These are phyloP conservation scores for Leptoclinus maculatus DNA, from an alignment of 2,797 vertebrate species.

Conservation along the genomic window DNA sequence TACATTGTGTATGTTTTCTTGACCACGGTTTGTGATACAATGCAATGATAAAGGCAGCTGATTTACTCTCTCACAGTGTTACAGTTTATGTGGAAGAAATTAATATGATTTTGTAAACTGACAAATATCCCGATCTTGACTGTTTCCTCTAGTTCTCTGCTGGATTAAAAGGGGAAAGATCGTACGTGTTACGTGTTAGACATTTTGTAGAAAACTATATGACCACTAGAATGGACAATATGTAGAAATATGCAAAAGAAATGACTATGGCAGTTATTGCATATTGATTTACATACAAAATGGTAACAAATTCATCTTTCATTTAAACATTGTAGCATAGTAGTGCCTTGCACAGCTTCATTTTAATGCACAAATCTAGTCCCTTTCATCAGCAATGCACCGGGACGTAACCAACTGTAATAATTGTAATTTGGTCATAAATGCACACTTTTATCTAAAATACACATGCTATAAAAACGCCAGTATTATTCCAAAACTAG, in stretches of 20 bases:
- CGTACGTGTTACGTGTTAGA: neutral
- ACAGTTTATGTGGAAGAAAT: slow-evolving; percentile 69
- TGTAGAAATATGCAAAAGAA: neutral
- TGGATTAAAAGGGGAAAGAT: slow-evolving; percentile 23
- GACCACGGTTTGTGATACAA: slow-evolving; percentile 3
- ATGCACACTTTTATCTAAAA: neutral
- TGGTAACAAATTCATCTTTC: neutral
- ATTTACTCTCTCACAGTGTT: slow-evolving; percentile 44
- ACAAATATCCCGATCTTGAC: slow-evolving; percentile 69
- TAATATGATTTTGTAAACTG: slow-evolving; percentile 76
- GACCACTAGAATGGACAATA: neutral
- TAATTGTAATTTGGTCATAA: neutral
- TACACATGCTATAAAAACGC: neutral
- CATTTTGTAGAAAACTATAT: neutral
- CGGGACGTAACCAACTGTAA: neutral
- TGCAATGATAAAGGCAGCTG: slow-evolving; percentile 5
- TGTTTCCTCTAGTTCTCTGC: slow-evolving; percentile 25
- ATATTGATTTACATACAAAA: neutral
- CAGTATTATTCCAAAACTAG: neutral
- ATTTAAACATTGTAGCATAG: neutral
- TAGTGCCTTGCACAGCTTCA: no score
- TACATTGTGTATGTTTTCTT: neutral
- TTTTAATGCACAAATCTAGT: neutral
- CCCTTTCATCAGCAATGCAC: neutral
- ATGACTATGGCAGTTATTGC: neutral